Conservation (phyloP, 1,140 invertebrate genomes). For the Gerris buenoi region DNA sequence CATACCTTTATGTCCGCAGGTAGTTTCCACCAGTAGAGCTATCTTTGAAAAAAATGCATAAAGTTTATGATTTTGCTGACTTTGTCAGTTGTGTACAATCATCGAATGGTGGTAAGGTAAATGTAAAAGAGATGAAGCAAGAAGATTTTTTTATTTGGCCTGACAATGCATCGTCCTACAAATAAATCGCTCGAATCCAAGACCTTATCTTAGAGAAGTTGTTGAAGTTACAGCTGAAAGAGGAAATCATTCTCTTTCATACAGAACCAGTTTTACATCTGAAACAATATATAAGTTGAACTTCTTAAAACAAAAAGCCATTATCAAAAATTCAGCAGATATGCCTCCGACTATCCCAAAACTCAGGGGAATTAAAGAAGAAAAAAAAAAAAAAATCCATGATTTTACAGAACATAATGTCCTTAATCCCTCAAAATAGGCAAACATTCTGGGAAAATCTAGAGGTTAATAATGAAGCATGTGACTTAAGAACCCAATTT, state of each 20-base stretch:
- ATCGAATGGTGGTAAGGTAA: neutral
- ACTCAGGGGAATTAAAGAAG: neutral
- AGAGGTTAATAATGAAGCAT: neutral
- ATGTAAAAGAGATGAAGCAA: neutral
- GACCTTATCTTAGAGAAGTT: neutral
- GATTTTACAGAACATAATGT: neutral
- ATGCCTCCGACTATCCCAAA: neutral
- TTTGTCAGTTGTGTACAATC: constrained; percentile 7
- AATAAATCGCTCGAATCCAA: neutral
- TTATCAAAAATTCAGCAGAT: neutral
- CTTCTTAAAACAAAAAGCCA: neutral
- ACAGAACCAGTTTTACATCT: neutral
- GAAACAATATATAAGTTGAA: neutral
- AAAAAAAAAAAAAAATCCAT: neutral
- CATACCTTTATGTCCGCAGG: constrained; percentile 27
- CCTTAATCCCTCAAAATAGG: neutral
- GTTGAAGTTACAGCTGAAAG: neutral
- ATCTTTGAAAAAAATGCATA: constrained; percentile 6
- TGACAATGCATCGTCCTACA: neutral
- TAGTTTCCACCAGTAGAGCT: constrained; percentile 25
- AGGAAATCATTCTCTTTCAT: neutral
- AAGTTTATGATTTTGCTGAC: constrained; percentile 11
- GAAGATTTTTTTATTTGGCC: neutral
- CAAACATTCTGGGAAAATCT: neutral
- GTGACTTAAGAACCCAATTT: neutral